Evolutionary conservation across 2,888 invertebrate species (phyloP), one percentile per base, ranked within the genome.

Genomic region (Drosophila tanythrix): DNA sequence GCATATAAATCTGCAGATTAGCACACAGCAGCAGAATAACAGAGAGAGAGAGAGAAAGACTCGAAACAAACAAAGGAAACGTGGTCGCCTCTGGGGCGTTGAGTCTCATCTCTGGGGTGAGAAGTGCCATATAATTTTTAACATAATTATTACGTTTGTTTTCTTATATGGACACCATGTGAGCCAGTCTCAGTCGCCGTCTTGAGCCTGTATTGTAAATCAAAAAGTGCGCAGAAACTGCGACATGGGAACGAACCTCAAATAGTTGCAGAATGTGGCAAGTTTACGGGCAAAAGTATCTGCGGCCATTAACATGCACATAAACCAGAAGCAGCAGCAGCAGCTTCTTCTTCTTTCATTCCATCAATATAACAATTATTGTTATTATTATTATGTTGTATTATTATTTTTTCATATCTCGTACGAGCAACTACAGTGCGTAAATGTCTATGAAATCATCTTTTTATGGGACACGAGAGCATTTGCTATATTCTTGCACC

Each of bases 1-100:
- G 92, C 91, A 91, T 91, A 91, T 91, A 91, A 91, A 91, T 91
- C 87, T 90, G 63, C 81, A 89, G 92, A 91, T 91, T 91, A 92
- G 89, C 82, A 75, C 74, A 61, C 58, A 58, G n/a, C 36, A 18
- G 25, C 25, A 11, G 25, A 36, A 55, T 11, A 25, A 13, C 3
- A n/a, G 43, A 40, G 50, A 7, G 51, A 66, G 18, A 33, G 51
- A 79, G 43, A 25, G 3, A 29, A 33, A 60, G 73, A 66, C 50
- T 53, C 33, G 71, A 43, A 57, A 33, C 70, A 58, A 71, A 62
- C 70, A 70, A 81, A 62, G 62, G 56, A 64, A 67, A 53, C 61
- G 36, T 57, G 53, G 46, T 35, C n/a, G 52, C 27, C 56, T 58
- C 33, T 46, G 58, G 40, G 50, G 51, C 48, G 43, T 52, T 48